phyloP scores from a whole-genome alignment of 2,113 vertebrate genomes.

The Rhabdomys dilectus region DNA sequence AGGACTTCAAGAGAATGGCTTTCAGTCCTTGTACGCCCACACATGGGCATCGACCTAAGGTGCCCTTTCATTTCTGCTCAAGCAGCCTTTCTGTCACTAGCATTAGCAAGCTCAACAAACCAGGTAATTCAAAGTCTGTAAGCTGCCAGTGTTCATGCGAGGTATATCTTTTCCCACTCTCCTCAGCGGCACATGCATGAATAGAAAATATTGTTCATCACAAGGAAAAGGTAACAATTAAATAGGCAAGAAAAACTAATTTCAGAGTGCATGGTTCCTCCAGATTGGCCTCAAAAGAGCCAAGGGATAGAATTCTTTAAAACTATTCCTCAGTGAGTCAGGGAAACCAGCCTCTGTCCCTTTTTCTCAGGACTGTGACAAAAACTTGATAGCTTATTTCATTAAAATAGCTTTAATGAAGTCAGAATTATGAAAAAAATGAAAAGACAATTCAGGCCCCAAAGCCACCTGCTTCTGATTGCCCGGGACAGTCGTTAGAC shows the following conservation, averaged over 20 bases:
- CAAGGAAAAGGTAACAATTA: not conserved
- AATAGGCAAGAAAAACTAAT: not conserved
- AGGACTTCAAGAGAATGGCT: not conserved
- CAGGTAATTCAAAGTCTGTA: not conserved
- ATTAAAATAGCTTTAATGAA: not conserved
- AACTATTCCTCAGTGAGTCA: slow-evolving; percentile 4
- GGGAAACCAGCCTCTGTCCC: not conserved
- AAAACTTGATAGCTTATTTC: not conserved
- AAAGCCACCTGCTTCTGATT: not conserved
- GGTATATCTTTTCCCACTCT: not conserved
- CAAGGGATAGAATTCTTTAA: not conserved
- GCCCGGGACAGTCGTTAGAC: not conserved
- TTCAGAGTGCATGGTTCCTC: not conserved
- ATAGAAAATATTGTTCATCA: slow-evolving; percentile 18
- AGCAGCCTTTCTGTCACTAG: not conserved
- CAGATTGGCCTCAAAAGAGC: not conserved
- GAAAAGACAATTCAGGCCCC: not conserved
- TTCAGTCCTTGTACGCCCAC: not conserved
- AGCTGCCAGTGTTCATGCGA: not conserved
- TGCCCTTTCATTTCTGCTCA: slow-evolving; percentile 1
- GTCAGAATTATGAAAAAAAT: slow-evolving; percentile 5
- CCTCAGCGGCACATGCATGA: not conserved
- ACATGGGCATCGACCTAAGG: not conserved
- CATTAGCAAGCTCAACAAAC: slow-evolving; percentile 47
- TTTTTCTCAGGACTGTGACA: not conserved